Conservation (phyloP, 1,140 invertebrate species). For the Hylyphantes graminicola region DNA sequence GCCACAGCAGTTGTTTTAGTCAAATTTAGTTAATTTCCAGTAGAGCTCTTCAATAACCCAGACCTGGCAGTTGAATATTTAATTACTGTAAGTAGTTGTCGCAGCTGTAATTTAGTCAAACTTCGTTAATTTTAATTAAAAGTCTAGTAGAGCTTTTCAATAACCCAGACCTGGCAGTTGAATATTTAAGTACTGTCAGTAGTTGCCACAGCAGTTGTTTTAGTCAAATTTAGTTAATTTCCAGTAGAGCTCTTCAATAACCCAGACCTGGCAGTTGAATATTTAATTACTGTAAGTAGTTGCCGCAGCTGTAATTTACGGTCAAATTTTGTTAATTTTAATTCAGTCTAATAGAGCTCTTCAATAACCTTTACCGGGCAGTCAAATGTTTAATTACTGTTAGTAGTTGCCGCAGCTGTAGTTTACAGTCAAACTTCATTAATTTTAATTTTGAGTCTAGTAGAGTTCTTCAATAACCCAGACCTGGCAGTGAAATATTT, state of each 20-base stretch:
- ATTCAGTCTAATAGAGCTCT: too few relatives aligned
- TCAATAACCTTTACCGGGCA: constrained; percentile 97
- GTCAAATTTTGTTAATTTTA: too few relatives aligned
- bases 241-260: constrained; percentile 90
- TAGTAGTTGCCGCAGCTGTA: too few relatives aligned
- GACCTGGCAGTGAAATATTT: constrained; percentile 99
- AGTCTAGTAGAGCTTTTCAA: constrained; percentile 75
- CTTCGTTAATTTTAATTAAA: too few relatives aligned
- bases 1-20: too few relatives aligned
- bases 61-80: constrained; percentile 99
- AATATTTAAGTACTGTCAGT: constrained; percentile 94
- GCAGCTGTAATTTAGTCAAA: too few relatives aligned
- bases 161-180: constrained; percentile 97
- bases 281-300: constrained; percentile 91
- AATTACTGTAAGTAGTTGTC: constrained; percentile 82
- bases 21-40: too few relatives aligned
- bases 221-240: too few relatives aligned
- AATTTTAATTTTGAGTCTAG: too few relatives aligned
- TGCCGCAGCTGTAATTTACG: too few relatives aligned
- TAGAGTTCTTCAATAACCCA: constrained; percentile 97
- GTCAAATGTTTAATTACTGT: constrained; percentile 97
- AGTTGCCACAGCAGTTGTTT: too few relatives aligned
- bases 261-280: constrained; percentile 98
- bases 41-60: constrained; percentile 98
- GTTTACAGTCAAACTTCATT: too few relatives aligned